Conservation (phyloP, 2,888 invertebrate genomes). For the Leptinotarsa tumamoca region DNA sequence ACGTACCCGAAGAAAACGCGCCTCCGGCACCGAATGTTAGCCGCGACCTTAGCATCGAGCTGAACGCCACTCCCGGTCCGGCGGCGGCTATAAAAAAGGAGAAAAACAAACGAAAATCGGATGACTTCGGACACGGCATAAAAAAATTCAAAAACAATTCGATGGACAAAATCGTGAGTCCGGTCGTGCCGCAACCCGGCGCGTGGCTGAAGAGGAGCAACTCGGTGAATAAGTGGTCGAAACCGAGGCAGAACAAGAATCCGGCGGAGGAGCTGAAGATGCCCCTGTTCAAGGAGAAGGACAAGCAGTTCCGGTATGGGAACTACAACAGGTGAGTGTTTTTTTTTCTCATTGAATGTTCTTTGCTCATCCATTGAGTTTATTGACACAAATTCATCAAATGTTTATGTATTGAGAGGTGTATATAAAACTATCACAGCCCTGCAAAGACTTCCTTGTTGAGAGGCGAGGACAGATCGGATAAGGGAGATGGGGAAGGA, state of each 20-base stretch:
- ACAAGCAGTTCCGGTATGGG: constrained; percentile 90
- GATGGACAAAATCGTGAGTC: constrained; percentile 91
- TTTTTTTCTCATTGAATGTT: background rate
- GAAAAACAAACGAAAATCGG: constrained; percentile 71
- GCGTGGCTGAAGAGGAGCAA: constrained; percentile 78
- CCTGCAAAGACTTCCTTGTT: too few species aligned
- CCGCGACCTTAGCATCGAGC: constrained; percentile 10
- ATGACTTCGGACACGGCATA: constrained; percentile 68
- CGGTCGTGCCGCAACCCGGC: constrained; percentile 90
- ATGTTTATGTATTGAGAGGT: too few species aligned
- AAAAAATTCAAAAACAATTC: constrained; percentile 76
- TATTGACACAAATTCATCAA: too few species aligned
- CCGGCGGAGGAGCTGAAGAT: constrained; percentile 58
- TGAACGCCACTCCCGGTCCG: background rate
- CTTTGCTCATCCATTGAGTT: background rate
- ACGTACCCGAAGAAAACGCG: constrained; percentile 49
- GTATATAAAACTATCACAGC: too few species aligned
- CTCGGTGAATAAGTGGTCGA: constrained; percentile 60
- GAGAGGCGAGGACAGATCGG: too few species aligned
- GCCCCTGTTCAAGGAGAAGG: constrained; percentile 80
- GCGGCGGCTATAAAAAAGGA: constrained; percentile 63
- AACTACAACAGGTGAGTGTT: constrained; percentile 85
- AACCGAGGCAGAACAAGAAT: constrained; percentile 65
- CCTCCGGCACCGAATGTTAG: constrained; percentile 1
- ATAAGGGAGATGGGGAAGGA: too few species aligned